A percentile compares a stretch with the other conserved stretches of the same genome.
These are phyloP conservation scores for Phthorimaea operculella DNA, from an alignment of 1,140 invertebrate genomes.

Conservation along the genomic window DNA sequence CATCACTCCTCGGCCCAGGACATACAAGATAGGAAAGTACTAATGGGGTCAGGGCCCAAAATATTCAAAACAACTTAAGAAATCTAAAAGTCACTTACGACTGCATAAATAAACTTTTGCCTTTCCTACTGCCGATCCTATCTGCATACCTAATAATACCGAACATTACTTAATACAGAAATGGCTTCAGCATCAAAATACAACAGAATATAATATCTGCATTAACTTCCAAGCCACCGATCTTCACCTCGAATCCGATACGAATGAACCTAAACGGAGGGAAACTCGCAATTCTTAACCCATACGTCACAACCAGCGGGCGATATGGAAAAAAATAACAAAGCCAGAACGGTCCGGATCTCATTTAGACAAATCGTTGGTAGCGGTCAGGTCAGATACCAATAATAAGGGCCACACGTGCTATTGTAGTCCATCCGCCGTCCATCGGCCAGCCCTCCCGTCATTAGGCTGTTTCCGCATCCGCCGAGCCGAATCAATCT, in stretches of 20 bases:
- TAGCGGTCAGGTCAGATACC: conserved; percentile 65
- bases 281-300: conserved; percentile 15
- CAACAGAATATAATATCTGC: too few relatives aligned
- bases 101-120: too few relatives aligned
- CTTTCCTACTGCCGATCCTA: too few relatives aligned
- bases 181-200: too few relatives aligned
- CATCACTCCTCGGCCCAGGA: too few relatives aligned
- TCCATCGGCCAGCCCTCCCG: conserved; percentile 17
- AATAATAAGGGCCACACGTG: conserved; percentile 61
- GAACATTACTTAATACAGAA: too few relatives aligned
- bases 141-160: too few relatives aligned
- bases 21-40: too few relatives aligned
- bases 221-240: not conserved
- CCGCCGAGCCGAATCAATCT: conserved; percentile 19
- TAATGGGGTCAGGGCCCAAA: too few relatives aligned
- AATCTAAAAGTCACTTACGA: too few relatives aligned
- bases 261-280: not conserved
- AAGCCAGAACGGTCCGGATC: conserved; percentile 58
- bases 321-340: conserved; percentile 49
- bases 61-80: too few relatives aligned
- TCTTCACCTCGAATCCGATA: not conserved
- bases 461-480: conserved; percentile 60
- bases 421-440: conserved; percentile 46
- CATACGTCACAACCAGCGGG: conserved; percentile 28
- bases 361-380: conserved; percentile 66